Evolutionary conservation across 1,140 invertebrate genomes (phyloP), one percentile per base, ranked within the genome.

Genomic region (Drosophila pseudoobscura): DNA sequence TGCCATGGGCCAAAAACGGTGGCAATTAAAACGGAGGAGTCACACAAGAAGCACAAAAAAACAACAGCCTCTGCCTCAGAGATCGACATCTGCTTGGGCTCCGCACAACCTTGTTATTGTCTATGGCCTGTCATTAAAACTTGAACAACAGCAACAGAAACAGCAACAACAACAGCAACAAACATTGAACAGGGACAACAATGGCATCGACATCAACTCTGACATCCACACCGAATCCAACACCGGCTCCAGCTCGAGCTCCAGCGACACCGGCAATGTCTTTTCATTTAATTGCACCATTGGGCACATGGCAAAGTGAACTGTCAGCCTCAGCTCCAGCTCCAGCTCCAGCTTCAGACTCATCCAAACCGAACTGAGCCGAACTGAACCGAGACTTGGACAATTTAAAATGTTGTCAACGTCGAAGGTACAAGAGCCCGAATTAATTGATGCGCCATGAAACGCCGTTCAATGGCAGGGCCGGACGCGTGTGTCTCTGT

Each of bases 211-310:
- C 35, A 39, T 39, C 35, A 53, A 68, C 45, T n/a, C 24, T 47
- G 49, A 59, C 68, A 66, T 54, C 53, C 53, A 56, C 68, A 58
- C 72, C 65, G 35, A 39, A 39, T 39, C 35, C 35, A 39, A 13
- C 35, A 39, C 11, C 35, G 35, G 11, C 35, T 13, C 13, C 35
- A 8, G 29, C 29, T 31, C 6, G 4, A 0, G 11, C 35, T 39
- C 3, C 35, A 39, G 8, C 31, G 29, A 7, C 45, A 59, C 39
- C 31, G 61, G 24, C 70, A 50, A 66, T 59, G 72, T 75, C 72
- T 75, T 75, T 75, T 66, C 72, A 75, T 75, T 75, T 75, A 75
- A 75, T 75, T 66, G 72, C 71, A 64, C 53, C 72, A 75, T 75
- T 75, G 54, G 71, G 65, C 63, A 69, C 65, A 43, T 35, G 65